Percentiles rank a stretch among this genome's conserved stretches.
These are phyloP conservation scores for Andrena bicolor DNA, from an alignment of 2,888 invertebrate species.

Conservation along the genomic window DNA sequence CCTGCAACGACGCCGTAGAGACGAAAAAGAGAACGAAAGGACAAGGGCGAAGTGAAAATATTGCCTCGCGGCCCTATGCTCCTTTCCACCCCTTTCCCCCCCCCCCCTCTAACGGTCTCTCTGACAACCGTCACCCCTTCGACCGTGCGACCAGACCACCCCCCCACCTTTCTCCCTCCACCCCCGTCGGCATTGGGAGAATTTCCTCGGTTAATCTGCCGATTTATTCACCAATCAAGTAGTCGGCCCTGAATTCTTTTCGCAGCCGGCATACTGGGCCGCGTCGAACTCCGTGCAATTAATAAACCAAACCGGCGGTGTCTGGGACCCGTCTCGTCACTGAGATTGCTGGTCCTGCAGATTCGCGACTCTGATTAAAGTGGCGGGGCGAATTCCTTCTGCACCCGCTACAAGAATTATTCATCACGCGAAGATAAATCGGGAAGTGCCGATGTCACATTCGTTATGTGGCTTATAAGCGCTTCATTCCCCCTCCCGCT, in stretches of 20 bases:
- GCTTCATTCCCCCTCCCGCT: no score
- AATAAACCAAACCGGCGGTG: conserved; percentile 47
- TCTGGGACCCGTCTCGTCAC: not conserved
- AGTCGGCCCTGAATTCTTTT: conserved; percentile 56
- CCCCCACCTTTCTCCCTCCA: conserved; percentile 16
- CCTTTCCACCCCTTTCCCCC: conserved; percentile 37
- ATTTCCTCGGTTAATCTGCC: conserved; percentile 72
- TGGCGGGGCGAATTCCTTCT: not conserved
- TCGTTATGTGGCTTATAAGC: not conserved
- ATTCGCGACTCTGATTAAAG: not conserved
- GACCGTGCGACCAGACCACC: conserved; percentile 22
- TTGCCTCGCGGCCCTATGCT: conserved; percentile 66
- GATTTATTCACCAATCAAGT: conserved; percentile 73
- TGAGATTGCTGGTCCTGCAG: not conserved
- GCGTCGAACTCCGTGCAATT: conserved; percentile 45
- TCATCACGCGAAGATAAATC: not conserved
- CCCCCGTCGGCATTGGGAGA: conserved; percentile 42
- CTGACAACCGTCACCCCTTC: conserved; percentile 44
- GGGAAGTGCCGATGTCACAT: not conserved
- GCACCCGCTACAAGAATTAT: not conserved
- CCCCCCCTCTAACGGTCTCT: conserved; percentile 29
- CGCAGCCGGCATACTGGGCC: conserved; percentile 13
- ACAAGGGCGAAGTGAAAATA: conserved; percentile 73
- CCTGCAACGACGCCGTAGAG: conserved; percentile 43
- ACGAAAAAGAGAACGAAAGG: conserved; percentile 65